Conservation (phyloP, 2,797 vertebrate species). For the Rhincodon typus region DNA sequence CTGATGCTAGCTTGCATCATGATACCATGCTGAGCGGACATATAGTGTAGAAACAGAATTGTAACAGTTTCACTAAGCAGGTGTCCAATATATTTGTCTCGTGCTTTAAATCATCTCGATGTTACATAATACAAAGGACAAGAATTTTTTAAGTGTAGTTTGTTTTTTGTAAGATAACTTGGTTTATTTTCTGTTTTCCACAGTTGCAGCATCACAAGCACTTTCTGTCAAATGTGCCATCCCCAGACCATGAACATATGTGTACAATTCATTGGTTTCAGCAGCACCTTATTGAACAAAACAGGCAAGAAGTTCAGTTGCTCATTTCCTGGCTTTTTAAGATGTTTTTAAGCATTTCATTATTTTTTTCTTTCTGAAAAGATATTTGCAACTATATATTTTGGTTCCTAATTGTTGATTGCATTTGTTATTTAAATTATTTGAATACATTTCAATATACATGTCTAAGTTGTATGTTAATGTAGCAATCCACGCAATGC, state of each 20-base stretch:
- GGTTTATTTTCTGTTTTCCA: background rate
- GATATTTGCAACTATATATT: background rate
- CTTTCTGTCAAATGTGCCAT: background rate
- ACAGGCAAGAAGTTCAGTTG: slow-evolving; percentile 50
- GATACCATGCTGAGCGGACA: background rate
- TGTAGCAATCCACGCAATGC: background rate
- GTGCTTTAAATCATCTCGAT: background rate
- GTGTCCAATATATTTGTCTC: background rate
- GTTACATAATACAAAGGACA: background rate
- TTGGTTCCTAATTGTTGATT: background rate
- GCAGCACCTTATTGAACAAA: slow-evolving; percentile 71
- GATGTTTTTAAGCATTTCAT: background rate
- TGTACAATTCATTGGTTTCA: slow-evolving; percentile 67
- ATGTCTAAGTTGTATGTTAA: background rate
- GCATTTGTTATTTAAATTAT: background rate
- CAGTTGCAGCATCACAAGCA: background rate
- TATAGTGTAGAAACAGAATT: background rate
- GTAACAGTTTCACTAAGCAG: background rate
- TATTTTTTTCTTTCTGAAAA: background rate
- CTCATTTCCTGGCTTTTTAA: background rate
- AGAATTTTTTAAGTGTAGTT: background rate
- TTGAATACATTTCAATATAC: background rate
- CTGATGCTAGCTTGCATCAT: background rate
- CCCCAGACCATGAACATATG: slow-evolving; percentile 52
- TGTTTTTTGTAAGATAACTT: background rate